Percentiles rank a stretch among this genome's conserved stretches.
phyloP scores from a whole-genome alignment of 2,113 vertebrate genomes.

The Nyctereutes procyonoides region DNA sequence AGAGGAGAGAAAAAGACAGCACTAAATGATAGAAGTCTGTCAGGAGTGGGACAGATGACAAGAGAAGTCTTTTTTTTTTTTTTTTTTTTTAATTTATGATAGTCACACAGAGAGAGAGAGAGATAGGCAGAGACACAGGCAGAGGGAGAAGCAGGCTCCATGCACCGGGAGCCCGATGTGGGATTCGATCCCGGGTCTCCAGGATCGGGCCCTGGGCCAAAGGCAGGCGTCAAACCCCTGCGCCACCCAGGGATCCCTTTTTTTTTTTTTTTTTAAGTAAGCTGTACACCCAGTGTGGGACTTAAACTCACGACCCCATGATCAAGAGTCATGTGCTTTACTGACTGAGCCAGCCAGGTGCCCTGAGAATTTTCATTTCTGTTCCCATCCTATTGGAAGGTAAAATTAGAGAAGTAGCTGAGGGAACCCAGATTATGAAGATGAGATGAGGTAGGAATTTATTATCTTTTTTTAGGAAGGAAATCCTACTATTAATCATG shows the following conservation, averaged over 20 bases:
- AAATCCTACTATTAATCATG: conserved; percentile 12
- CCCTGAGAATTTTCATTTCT: not conserved
- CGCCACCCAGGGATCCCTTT: no score
- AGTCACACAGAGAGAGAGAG: no score
- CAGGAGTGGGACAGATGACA: not conserved
- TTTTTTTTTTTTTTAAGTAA: not conserved
- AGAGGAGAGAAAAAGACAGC: not conserved
- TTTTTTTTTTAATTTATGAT: not conserved
- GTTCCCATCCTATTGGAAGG: not conserved
- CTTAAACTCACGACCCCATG: not conserved
- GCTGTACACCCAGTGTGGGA: not conserved
- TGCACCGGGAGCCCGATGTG: no score
- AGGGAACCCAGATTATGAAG: not conserved
- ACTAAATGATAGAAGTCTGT: not conserved
- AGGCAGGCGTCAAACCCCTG: no score
- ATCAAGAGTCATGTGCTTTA: not conserved
- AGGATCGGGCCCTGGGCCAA: no score
- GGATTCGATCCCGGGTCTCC: no score
- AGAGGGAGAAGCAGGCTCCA: no score
- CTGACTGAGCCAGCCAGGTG: not conserved
- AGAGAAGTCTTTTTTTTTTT: not conserved
- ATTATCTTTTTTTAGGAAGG: not conserved
- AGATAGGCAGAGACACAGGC: no score
- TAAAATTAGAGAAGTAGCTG: not conserved
- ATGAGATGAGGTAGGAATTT: not conserved